Percentiles rank a stretch among this genome's conserved stretches.
Evolutionary conservation across 1,140 invertebrate genomes (phyloP).

Genomic region (Drosophila sp.): DNA sequence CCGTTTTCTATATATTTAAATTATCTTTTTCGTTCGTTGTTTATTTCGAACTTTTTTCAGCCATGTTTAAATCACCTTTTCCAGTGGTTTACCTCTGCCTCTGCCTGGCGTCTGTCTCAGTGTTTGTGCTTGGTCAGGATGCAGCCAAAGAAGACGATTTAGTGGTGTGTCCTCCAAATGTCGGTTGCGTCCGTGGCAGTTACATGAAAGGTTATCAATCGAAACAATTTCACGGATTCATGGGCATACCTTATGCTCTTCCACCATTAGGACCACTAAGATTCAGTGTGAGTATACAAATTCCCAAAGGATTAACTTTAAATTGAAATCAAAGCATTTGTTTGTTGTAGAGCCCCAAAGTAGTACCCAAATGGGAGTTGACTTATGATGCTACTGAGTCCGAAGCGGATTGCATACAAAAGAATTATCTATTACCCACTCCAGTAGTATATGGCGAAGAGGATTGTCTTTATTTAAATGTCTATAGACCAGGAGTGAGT

Average conservation of each 20-base stretch:
- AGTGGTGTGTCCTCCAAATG: slow-evolving; percentile 31
- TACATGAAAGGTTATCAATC: slow-evolving; percentile 55
- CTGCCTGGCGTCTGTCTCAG: too few species aligned
- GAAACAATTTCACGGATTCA: slow-evolving; percentile 54
- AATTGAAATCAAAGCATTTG: neutral
- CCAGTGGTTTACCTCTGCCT: too few species aligned
- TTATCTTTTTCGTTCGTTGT: neutral
- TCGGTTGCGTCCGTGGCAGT: slow-evolving; percentile 54
- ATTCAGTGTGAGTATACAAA: slow-evolving; percentile 51
- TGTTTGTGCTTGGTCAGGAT: too few species aligned
- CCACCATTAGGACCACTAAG: slow-evolving; percentile 58
- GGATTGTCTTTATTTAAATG: slow-evolving; percentile 86
- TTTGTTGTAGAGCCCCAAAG: slow-evolving; percentile 65
- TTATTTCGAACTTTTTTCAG: slow-evolving; percentile 1
- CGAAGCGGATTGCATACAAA: slow-evolving; percentile 63
- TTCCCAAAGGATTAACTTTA: too few species aligned
- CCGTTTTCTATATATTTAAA: too few species aligned
- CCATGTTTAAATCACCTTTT: neutral
- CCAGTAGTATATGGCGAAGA: slow-evolving; percentile 80
- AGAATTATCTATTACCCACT: slow-evolving; percentile 60
- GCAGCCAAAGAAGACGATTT: slow-evolving; percentile 15
- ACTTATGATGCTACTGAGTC: slow-evolving; percentile 51
- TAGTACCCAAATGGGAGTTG: slow-evolving; percentile 25
- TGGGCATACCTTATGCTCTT: slow-evolving; percentile 68
- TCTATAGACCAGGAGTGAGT: slow-evolving; percentile 85